Evolutionary conservation across 2,888 invertebrate genomes (phyloP).

Genomic region (Tethea ocularis): DNA sequence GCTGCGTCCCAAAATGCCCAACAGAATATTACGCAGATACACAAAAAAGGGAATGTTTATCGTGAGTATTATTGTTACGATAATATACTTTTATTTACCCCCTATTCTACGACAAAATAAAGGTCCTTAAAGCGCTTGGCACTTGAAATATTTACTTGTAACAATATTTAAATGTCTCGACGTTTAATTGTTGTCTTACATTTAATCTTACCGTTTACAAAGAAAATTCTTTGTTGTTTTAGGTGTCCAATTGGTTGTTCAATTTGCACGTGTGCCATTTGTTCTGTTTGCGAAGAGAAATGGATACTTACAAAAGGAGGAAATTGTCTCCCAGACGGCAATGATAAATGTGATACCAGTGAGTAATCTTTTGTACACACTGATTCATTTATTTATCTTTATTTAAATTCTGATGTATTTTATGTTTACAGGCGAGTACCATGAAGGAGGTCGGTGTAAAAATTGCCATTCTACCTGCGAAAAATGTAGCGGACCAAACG

Average conservation of each 20-base stretch:
- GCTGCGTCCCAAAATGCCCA: conserved; percentile 89
- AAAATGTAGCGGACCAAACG: conserved; percentile 91
- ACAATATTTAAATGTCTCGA: conserved; percentile 23
- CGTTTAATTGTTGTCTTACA: conserved; percentile 30
- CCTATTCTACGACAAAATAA: conserved; percentile 29
- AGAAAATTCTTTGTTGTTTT: conserved; percentile 40
- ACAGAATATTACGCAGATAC: conserved; percentile 89
- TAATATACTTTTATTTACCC: conserved; percentile 40
- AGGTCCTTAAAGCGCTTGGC: conserved; percentile 30
- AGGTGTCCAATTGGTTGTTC: conserved; percentile 91
- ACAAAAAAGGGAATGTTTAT: conserved; percentile 90
- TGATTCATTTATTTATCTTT: conserved; percentile 32
- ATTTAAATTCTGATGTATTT: conserved; percentile 34
- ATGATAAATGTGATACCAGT: conserved; percentile 90
- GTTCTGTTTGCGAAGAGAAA: conserved; percentile 89
- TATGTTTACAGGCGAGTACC: conserved; percentile 87
- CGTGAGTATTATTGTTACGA: conserved; percentile 68
- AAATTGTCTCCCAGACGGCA: conserved; percentile 89
- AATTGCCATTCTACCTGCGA: conserved; percentile 93
- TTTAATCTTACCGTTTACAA: conserved; percentile 25
- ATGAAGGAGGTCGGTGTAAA: conserved; percentile 89
- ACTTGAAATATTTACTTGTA: conserved; percentile 34
- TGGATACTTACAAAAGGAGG: conserved; percentile 90
- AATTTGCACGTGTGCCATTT: conserved; percentile 88
- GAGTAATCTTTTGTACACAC: conserved; percentile 61